phyloP scores from a whole-genome alignment of 2,888 invertebrate species.

The Ischnura elegans region DNA sequence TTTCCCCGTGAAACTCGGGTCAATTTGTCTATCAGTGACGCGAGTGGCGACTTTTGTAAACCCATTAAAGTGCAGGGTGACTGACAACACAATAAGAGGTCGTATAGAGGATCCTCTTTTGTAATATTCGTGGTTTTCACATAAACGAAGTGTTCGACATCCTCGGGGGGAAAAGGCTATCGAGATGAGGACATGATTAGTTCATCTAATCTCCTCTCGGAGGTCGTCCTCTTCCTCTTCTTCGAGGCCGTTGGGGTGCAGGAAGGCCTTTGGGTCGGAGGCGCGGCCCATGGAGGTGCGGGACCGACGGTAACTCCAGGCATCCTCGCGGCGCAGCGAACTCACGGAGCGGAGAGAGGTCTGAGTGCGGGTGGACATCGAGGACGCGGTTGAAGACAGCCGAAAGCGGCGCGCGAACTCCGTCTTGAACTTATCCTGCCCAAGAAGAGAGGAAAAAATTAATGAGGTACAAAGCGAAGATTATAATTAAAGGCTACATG shows the following conservation, averaged over 20 bases:
- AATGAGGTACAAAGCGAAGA: too few relatives aligned
- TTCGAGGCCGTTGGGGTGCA: not conserved
- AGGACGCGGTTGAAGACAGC: not conserved
- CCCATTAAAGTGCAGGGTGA: too few relatives aligned
- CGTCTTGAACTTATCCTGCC: conserved; percentile 74
- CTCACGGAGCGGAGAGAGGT: not conserved
- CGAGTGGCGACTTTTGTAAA: too few relatives aligned
- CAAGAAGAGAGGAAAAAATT: not conserved
- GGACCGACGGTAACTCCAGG: not conserved
- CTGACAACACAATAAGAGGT: too few relatives aligned
- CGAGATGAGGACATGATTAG: not conserved
- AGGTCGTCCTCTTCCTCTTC: not conserved
- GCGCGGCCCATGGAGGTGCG: not conserved
- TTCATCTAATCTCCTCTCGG: conserved; percentile 29
- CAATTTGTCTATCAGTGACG: too few relatives aligned
- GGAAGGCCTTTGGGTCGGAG: not conserved
- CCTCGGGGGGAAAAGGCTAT: not conserved
- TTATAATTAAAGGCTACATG: too few relatives aligned
- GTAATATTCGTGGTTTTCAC: too few relatives aligned
- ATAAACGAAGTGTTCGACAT: too few relatives aligned
- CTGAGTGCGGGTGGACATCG: not conserved
- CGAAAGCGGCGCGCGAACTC: conserved; percentile 73
- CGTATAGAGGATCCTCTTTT: too few relatives aligned
- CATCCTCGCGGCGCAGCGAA: conserved; percentile 1
- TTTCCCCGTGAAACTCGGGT: too few relatives aligned